A percentile compares a stretch with the other conserved stretches of the same genome.
These are phyloP conservation scores for Sebastiscus albofasciatus DNA, from an alignment of 2,797 vertebrate genomes.

Conservation along the genomic window DNA sequence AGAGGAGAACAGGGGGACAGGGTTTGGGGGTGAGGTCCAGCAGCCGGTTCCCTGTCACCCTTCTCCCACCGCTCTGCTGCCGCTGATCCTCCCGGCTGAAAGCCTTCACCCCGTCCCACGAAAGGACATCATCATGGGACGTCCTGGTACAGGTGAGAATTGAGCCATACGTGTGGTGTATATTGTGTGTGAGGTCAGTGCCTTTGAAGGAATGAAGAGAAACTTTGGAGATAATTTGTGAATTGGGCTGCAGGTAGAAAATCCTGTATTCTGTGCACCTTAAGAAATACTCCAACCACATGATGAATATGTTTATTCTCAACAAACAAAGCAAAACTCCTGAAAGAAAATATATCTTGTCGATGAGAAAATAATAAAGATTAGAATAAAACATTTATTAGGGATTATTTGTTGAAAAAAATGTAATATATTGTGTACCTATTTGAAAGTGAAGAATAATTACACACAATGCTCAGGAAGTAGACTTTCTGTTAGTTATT, in stretches of 20 bases:
- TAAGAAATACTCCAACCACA: background rate
- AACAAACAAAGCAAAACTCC: background rate
- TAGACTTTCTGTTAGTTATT: too few species aligned
- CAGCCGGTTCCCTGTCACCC: constrained; percentile 94
- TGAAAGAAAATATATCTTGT: background rate
- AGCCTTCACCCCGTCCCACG: constrained; percentile 90
- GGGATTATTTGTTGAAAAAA: background rate
- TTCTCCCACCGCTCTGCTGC: constrained; percentile 91
- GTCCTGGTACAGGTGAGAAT: constrained; percentile 92
- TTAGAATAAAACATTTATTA: background rate
- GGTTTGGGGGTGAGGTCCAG: constrained; percentile 83
- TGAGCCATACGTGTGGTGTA: constrained; percentile 4
- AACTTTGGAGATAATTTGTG: background rate
- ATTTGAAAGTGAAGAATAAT: constrained; percentile 9
- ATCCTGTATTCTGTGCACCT: background rate
- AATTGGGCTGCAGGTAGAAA: background rate
- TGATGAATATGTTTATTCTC: background rate
- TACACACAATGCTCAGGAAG: background rate
- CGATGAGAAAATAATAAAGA: background rate
- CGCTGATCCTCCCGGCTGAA: constrained; percentile 90
- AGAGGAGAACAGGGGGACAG: constrained; percentile 70
- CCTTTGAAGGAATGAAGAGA: background rate
- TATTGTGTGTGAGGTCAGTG: constrained; percentile 9
- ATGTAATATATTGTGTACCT: background rate
- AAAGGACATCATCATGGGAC: constrained; percentile 95